Percentiles rank a stretch among this genome's conserved stretches.
phyloP scores from a whole-genome alignment of 1,140 invertebrate species.

The Lysiphlebus fabarum region DNA sequence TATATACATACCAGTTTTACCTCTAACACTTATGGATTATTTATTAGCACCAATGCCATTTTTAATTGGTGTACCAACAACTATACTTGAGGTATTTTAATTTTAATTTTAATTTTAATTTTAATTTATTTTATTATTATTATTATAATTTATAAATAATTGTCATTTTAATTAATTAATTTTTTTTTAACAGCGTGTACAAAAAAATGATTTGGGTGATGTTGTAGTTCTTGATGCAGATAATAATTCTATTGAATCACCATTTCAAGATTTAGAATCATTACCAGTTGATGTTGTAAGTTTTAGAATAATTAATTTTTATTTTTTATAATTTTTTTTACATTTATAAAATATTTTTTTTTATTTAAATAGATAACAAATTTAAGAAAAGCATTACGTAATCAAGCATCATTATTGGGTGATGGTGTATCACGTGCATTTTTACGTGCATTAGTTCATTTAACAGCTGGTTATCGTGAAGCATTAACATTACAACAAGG shows the following conservation, averaged over 20 bases:
- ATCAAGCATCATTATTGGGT: conserved; percentile 69
- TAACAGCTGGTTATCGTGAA: conserved; percentile 92
- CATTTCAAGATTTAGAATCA: conserved; percentile 83
- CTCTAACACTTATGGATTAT: conserved; percentile 84
- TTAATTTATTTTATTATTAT: conserved; percentile 10
- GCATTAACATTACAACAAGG: conserved; percentile 79
- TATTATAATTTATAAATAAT: background rate
- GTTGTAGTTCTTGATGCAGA: conserved; percentile 90
- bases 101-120: conserved; percentile 11
- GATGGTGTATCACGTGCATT: conserved; percentile 90
- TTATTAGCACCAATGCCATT: conserved; percentile 92
- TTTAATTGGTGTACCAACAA: conserved; percentile 85
- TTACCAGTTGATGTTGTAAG: conserved; percentile 79
- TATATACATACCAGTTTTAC: conserved; percentile 92
- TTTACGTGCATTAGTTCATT: conserved; percentile 80
- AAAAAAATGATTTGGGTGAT: conserved; percentile 78
- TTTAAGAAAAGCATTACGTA: conserved; percentile 69
- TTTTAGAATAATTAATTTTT: conserved; percentile 28
- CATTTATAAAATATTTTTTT: background rate
- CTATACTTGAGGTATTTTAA: conserved; percentile 70
- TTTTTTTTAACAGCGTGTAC: conserved; percentile 61
- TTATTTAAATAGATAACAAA: conserved; percentile 58
- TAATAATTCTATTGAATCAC: conserved; percentile 76
- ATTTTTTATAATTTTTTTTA: conserved; percentile 1
- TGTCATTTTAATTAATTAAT: too few species aligned